Evolutionary conservation across 1,140 invertebrate species (phyloP).

Genomic region (Camponotus pennsylvanicus): DNA sequence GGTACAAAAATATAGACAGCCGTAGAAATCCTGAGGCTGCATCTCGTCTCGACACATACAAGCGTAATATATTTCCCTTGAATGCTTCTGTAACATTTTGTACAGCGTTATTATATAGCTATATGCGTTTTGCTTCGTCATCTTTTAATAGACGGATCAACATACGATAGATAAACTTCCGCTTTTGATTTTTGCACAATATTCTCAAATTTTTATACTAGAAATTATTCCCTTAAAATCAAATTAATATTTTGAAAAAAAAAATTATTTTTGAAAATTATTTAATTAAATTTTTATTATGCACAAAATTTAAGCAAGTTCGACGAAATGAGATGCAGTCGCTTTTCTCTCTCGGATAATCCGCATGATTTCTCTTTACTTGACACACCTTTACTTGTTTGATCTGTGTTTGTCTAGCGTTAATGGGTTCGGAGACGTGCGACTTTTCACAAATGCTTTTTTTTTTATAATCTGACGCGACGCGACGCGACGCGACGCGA

Average conservation of each 20-base stretch:
- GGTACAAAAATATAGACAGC: conserved; percentile 41
- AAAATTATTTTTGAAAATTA: not conserved
- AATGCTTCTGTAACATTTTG: not conserved
- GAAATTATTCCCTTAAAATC: not conserved
- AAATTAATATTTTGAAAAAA: no score
- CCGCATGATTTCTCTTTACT: no score
- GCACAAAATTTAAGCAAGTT: not conserved
- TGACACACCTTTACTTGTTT: not conserved
- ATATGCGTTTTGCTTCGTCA: not conserved
- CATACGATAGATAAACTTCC: not conserved
- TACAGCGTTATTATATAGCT: not conserved
- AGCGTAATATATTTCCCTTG: conserved; percentile 32
- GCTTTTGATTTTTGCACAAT: not conserved
- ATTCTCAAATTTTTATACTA: not conserved
- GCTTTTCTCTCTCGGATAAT: not conserved
- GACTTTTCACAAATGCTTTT: conserved; percentile 7
- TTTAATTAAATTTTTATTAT: not conserved
- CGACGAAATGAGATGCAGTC: not conserved
- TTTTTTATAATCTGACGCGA: conserved; percentile 29
- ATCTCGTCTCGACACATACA: conserved; percentile 1
- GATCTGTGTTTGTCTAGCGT: conserved; percentile 23
- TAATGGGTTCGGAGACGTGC: conserved; percentile 41
- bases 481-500: conserved; percentile 14
- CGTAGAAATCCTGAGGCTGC: conserved; percentile 33
- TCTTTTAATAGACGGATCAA: not conserved